Evolutionary conservation across 2,797 vertebrate species (phyloP), one percentile per base, ranked within the genome.

Genomic region (Macropodus opercularis): DNA sequence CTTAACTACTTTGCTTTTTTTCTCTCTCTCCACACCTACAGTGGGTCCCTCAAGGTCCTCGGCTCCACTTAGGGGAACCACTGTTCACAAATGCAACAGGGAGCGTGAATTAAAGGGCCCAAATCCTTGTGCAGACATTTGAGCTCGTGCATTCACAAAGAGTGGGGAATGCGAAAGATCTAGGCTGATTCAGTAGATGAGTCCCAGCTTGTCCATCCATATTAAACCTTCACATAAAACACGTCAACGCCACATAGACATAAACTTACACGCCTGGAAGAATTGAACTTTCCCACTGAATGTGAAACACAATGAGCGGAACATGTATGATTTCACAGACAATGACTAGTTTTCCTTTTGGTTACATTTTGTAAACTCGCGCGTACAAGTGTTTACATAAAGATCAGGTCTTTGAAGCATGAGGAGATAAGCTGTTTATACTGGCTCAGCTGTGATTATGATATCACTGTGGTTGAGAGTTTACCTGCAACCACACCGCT

Each of bases 171-270:
- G 57, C 12, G 50, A 31, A 36, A 73, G 63, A 81, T 66, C 52
- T 31, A 43, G 35, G 47, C 10, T 77, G 63, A 65, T 67, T 77
- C 60, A 75, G 66, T 38, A 72, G 73, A 89, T 89, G 59, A 80
- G 81, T 83, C 77, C 68, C 38, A 59, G 80, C 89, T 85, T 91
- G 88, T 86, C 80, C 67, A 68, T 61, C 70, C 81, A 71, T 50
- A 80, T 81, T 79, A 50, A 77, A 77, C 56, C 69, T 67, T 46
- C 9, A 60, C 62, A 67, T 64, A 61, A 46, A 83, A 68, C 63
- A 8, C 54, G 65, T 66, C 69, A 46, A 2, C 32, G 31, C 32
- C 67, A 77, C 58, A 36, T 44, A 12, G 46, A 75, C 50, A 71
- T 42, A 9, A 10, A 7, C 29, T 54, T 3, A n/a, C 50, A 36